Conservation (phyloP, 2,888 invertebrate genomes). For the Netelia inedita region DNA sequence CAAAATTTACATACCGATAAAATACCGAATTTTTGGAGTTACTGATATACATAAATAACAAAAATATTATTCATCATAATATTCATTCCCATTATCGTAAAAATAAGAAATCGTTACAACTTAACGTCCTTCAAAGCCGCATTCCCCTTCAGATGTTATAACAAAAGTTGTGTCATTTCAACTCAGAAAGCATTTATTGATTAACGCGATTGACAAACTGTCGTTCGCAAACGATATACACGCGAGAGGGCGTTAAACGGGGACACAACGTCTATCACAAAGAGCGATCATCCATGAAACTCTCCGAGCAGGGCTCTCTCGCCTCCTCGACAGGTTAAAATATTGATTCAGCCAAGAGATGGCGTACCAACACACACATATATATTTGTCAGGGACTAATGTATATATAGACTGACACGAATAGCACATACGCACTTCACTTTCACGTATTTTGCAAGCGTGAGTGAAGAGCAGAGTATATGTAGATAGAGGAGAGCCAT, state of each 20-base stretch:
- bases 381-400: not conserved
- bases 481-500: conserved; percentile 18
- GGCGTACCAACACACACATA: conserved; percentile 37
- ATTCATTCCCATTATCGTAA: no score
- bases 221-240: conserved; percentile 12
- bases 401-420: conserved; percentile 14
- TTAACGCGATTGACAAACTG: conserved; percentile 32
- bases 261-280: conserved; percentile 38
- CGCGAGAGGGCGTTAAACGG: not conserved
- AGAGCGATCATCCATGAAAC: conserved; percentile 33
- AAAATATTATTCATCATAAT: no score
- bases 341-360: conserved; percentile 71
- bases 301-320: conserved; percentile 12
- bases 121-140: not conserved
- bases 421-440: conserved; percentile 36
- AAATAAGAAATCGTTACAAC: no score
- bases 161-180: not conserved
- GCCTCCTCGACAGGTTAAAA: conserved; percentile 69
- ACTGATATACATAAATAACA: no score
- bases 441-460: conserved; percentile 35
- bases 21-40: no score
- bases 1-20: no score
- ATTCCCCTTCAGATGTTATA: not conserved
- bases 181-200: not conserved
- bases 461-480: conserved; percentile 36